Percentiles rank a stretch among this genome's conserved stretches.
phyloP scores from a whole-genome alignment of 1,140 invertebrate species.

The Mercenaria mercenaria region DNA sequence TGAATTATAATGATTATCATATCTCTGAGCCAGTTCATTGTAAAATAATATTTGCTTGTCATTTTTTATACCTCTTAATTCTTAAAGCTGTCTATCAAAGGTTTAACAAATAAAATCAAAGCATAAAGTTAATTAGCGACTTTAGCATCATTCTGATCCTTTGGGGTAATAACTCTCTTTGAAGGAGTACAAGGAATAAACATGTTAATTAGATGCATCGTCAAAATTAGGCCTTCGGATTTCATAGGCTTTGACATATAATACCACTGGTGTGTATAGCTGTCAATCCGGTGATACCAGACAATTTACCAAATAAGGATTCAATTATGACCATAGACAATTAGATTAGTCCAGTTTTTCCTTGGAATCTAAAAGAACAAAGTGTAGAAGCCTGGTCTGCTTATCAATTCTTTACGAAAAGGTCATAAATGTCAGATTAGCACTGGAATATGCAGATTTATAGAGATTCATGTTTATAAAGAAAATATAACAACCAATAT shows the following conservation, averaged over 20 bases:
- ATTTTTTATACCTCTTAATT: slow-evolving; percentile 20
- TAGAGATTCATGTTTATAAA: neutral
- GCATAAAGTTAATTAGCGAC: slow-evolving; percentile 12
- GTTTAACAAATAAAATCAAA: neutral
- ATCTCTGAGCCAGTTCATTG: neutral
- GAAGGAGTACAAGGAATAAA: neutral
- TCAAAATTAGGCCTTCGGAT: neutral
- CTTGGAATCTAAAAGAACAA: slow-evolving; percentile 16
- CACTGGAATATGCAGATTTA: neutral
- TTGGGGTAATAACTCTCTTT: slow-evolving; percentile 4
- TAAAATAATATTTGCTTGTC: slow-evolving; percentile 24
- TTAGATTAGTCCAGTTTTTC: neutral
- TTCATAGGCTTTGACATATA: neutral
- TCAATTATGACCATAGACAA: slow-evolving; percentile 38
- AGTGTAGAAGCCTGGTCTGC: neutral
- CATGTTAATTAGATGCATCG: slow-evolving; percentile 17
- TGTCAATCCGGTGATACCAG: neutral
- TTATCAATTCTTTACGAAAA: neutral
- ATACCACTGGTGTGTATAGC: neutral
- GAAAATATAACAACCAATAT: neutral
- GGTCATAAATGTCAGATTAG: slow-evolving; percentile 33
- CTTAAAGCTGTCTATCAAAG: slow-evolving; percentile 34
- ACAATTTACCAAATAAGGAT: neutral
- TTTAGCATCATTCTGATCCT: neutral
- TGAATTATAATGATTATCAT: neutral